Conservation (phyloP, 2,797 vertebrate genomes). For the Dipus sagitta region DNA sequence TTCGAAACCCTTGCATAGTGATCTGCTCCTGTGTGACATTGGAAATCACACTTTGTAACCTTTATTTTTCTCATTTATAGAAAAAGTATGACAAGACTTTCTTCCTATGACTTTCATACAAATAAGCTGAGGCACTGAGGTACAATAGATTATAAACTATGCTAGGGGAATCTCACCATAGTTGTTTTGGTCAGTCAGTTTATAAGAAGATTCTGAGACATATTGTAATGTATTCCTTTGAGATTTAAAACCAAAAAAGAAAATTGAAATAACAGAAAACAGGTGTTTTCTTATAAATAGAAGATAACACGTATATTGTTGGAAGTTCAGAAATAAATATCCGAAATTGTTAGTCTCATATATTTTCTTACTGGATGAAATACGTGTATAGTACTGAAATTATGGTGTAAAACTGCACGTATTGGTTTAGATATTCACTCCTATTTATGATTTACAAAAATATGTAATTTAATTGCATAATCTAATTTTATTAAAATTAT, state of each 20-base stretch:
- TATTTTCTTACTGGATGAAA: not conserved
- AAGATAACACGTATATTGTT: not conserved
- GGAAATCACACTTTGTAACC: not conserved
- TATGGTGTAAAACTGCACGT: not conserved
- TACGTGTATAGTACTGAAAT: not conserved
- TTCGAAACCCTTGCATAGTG: not conserved
- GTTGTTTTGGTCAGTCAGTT: not conserved
- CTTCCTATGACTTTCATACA: not conserved
- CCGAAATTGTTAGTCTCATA: not conserved
- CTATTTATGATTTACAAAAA: constrained; percentile 41
- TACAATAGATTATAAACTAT: not conserved
- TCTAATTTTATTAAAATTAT: constrained; percentile 36
- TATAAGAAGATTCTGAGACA: not conserved
- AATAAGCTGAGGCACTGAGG: not conserved
- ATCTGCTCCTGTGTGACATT: not conserved
- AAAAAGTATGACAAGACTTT: not conserved
- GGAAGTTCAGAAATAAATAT: not conserved
- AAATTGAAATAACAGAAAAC: not conserved
- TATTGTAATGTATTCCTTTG: not conserved
- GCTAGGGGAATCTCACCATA: not conserved
- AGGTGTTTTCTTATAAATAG: not conserved
- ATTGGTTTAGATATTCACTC: not conserved
- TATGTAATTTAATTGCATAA: not conserved
- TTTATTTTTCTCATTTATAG: not conserved
- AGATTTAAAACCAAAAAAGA: constrained; percentile 43